Conservation (phyloP, 2,113 vertebrate genomes). For the Carassius carassius region DNA sequence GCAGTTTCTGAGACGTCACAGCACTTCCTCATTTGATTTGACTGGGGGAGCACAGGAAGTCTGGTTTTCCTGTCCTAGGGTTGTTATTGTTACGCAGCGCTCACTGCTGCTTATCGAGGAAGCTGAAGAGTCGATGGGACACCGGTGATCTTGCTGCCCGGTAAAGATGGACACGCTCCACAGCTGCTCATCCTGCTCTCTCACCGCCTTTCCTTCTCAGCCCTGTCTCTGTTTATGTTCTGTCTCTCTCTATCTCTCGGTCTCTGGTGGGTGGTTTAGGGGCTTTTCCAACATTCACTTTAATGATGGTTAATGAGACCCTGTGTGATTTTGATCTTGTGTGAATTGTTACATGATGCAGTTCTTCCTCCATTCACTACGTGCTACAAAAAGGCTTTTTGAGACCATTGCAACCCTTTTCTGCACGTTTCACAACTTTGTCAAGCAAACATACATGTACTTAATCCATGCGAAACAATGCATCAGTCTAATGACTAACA, state of each 20-base stretch:
- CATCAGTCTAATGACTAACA: too few relatives aligned
- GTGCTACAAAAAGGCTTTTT: too few relatives aligned
- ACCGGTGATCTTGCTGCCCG: constrained; percentile 34
- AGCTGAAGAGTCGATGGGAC: constrained; percentile 19
- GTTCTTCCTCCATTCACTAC: not conserved
- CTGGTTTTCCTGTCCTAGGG: constrained; percentile 44
- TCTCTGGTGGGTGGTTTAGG: constrained; percentile 5
- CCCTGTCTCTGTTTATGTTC: too few relatives aligned
- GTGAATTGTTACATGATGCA: not conserved
- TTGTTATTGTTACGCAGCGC: constrained; percentile 46
- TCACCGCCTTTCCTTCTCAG: not conserved
- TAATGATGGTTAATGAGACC: constrained; percentile 41
- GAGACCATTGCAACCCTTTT: too few relatives aligned
- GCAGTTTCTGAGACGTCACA: constrained; percentile 25
- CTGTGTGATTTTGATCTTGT: constrained; percentile 26
- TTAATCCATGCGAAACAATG: too few relatives aligned
- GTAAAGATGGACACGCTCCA: constrained; percentile 29
- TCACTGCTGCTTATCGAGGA: not conserved
- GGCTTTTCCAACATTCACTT: constrained; percentile 42
- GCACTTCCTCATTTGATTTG: constrained; percentile 47
- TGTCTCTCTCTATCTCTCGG: not conserved
- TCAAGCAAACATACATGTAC: too few relatives aligned
- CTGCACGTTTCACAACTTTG: too few relatives aligned
- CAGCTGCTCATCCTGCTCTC: not conserved
- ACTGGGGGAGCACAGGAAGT: constrained; percentile 53